phyloP scores from a whole-genome alignment of 2,797 vertebrate species.

The Rousettus madagascariensis region DNA sequence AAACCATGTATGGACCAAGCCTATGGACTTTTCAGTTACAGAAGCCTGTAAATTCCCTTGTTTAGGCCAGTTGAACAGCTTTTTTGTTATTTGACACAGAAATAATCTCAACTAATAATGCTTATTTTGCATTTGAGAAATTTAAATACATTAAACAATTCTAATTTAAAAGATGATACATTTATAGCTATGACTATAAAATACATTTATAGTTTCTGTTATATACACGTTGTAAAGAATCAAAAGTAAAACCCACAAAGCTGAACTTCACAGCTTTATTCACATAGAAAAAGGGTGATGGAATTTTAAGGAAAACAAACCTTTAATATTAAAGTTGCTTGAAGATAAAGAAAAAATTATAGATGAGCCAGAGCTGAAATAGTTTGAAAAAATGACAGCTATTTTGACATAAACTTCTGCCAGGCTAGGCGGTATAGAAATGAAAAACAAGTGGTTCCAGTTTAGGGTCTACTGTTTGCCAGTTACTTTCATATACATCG shows the following conservation, averaged over 20 bases:
- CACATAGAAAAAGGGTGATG: neutral
- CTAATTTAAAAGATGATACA: slow-evolving; percentile 25
- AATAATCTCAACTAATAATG: slow-evolving; percentile 2
- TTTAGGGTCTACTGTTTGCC: neutral
- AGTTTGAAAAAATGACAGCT: neutral
- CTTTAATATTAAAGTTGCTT: slow-evolving; percentile 40
- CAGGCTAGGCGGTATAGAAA: slow-evolving; percentile 2
- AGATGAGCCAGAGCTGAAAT: neutral
- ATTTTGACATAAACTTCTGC: slow-evolving; percentile 36
- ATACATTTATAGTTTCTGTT: neutral
- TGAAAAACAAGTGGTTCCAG: neutral
- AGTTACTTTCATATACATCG: neutral
- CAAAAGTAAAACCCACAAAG: neutral
- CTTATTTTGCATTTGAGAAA: neutral
- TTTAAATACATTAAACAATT: slow-evolving; percentile 22
- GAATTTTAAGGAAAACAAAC: slow-evolving; percentile 23
- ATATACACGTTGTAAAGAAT: neutral
- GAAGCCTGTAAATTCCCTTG: neutral
- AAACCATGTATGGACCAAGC: neutral
- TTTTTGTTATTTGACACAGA: slow-evolving; percentile 36
- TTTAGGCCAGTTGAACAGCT: neutral
- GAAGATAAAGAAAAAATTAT: slow-evolving; percentile 30
- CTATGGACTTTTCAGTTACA: neutral
- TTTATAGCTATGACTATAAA: neutral
- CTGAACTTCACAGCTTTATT: neutral